Conservation (phyloP, 2,797 vertebrate species). For the Thaleichthys pacificus region DNA sequence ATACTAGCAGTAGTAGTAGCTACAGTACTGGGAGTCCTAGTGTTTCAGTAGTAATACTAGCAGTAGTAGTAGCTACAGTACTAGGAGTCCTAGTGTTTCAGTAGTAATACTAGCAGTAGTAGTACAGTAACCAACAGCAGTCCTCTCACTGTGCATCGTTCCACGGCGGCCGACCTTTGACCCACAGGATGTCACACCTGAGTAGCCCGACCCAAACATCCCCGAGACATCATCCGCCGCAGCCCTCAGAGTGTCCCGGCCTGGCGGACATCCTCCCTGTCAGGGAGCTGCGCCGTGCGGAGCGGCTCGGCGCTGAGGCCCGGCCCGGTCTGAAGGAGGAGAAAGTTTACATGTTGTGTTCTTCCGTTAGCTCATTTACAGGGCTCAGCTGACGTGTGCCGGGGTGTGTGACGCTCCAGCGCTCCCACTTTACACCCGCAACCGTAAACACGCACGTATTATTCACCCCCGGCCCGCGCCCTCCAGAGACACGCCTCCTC, state of each 20-base stretch:
- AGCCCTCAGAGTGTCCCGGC: neutral
- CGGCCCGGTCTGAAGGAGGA: too few species aligned
- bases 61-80: neutral
- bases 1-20: too few species aligned
- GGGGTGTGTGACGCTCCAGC: constrained; percentile 73
- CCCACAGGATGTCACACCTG: constrained; percentile 8
- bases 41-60: neutral
- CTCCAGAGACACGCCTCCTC: constrained; percentile 71
- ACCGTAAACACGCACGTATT: constrained; percentile 81
- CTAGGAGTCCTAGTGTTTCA: neutral
- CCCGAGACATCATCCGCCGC: neutral
- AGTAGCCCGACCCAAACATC: constrained; percentile 12
- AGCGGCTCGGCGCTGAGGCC: too few species aligned
- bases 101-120: too few species aligned
- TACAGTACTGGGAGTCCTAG: too few species aligned
- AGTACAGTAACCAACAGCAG: neutral
- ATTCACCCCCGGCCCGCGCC: constrained; percentile 70
- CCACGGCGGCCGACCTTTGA: constrained; percentile 17
- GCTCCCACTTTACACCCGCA: constrained; percentile 77
- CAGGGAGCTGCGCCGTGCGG: too few species aligned
- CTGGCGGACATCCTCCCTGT: neutral
- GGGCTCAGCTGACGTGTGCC: constrained; percentile 77
- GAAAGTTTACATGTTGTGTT: constrained; percentile 61
- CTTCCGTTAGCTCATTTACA: constrained; percentile 71
- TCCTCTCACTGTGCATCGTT: neutral